Evolutionary conservation across 2,113 vertebrate species (phyloP), one percentile per base, ranked within the genome.

Genomic region (Beaufortia kweichowensis): DNA sequence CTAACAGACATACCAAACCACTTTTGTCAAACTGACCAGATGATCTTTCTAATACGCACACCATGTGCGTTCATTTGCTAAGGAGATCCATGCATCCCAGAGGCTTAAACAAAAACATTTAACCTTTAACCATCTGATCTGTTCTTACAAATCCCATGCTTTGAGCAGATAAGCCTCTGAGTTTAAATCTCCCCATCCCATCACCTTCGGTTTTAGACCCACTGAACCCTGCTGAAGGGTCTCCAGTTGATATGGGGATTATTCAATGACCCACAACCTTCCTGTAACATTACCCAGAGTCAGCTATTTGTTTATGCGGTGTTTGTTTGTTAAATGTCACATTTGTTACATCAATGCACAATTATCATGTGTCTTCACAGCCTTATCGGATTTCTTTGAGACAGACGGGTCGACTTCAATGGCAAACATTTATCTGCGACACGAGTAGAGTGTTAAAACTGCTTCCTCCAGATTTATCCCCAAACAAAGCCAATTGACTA

Each of bases 261-360:
- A 66, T 64, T 76, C 29, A 43, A 17, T 2, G 35, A 50, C 11
- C 35, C 26, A 11, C 55, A 39, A 64, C 61, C 24, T 65, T 76
- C 63, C 63, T 10, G 15, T 35, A 2, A 10, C 7, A 75, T 65
- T 65, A 56, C 50, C 48, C 73, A 4, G 28, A 66, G 23, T 9
- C 31, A 23, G 60, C 31, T 48, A 65, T 65, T 29, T 64, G 60
- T 76, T 66, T 67, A 55, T 66, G 74, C 33, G 21, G 33, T 23
- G 43, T 75, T 64, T 76, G 74, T 76, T 76, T 43, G 73, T 53
- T 76, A 76, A 76, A 76, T 76, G 74, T 76, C 74, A 76, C 62
- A 67, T 76, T 57, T 76, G 53, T 43, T 66, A 66, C 74, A 66
- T 76, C 62, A 43, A 35, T 76, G 43, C 31, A 56, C 62, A 76